A percentile compares a stretch with the other conserved stretches of the same genome.
Conservation (phyloP, 64 coral and sea anemone species). For the Anthopleura sola region DNA sequence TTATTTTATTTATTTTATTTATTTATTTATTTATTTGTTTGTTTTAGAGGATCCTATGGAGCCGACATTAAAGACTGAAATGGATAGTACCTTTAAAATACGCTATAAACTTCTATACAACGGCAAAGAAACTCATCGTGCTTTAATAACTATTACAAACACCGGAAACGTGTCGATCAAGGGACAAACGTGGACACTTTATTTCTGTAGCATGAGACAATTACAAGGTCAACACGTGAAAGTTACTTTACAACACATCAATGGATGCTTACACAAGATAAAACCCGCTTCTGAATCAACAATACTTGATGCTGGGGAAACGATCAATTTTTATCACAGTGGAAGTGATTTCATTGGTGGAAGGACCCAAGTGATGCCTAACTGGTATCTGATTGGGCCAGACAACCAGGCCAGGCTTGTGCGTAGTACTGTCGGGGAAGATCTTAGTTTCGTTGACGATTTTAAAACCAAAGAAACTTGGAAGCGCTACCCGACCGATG, state of each 20-base stretch:
- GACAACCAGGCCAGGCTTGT: slow-evolving; percentile 23
- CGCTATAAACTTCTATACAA: neutral
- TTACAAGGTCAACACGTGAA: slow-evolving; percentile 4
- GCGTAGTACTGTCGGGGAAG: slow-evolving; percentile 48
- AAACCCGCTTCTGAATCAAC: slow-evolving; percentile 44
- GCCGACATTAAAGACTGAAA: neutral
- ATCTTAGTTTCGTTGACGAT: slow-evolving; percentile 54
- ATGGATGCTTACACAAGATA: slow-evolving; percentile 71
- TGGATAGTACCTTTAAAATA: neutral
- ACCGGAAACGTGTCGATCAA: slow-evolving; percentile 27
- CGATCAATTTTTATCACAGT: slow-evolving; percentile 27
- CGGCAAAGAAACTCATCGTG: neutral
- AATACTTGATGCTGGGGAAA: slow-evolving; percentile 23
- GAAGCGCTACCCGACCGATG: slow-evolving; percentile 43
- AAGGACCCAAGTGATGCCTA: slow-evolving; percentile 54
- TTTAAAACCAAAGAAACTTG: slow-evolving; percentile 71
- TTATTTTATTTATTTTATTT: neutral
- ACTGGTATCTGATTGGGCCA: slow-evolving; percentile 62
- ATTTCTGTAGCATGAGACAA: slow-evolving; percentile 69
- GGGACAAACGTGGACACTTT: slow-evolving; percentile 54
- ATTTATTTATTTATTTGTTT: neutral
- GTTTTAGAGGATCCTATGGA: neutral
- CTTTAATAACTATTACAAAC: slow-evolving; percentile 22
- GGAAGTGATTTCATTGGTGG: slow-evolving; percentile 35
- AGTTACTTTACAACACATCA: slow-evolving; percentile 26